A percentile compares a stretch with the other conserved stretches of the same genome.
Conservation (phyloP, 2,888 invertebrate species). For the Conops quadrifasciatus region DNA sequence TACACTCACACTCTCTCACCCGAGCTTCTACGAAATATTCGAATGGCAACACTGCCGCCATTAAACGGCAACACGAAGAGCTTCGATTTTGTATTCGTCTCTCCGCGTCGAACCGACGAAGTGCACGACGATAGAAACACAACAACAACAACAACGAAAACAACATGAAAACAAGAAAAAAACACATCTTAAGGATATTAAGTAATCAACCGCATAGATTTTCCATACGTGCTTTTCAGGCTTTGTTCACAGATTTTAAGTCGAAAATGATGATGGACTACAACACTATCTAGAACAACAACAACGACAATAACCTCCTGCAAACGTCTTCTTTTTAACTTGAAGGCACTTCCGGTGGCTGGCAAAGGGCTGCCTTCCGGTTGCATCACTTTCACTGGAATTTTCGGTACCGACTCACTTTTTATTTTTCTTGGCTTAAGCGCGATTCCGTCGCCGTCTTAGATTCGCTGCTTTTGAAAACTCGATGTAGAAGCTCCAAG, state of each 20-base stretch:
- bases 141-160: slow-evolving; percentile 38
- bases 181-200: slow-evolving; percentile 46
- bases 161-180: slow-evolving; percentile 32
- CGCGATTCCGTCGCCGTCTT: neutral
- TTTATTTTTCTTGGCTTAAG: neutral
- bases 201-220: slow-evolving; percentile 46
- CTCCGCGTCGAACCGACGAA: slow-evolving; percentile 19
- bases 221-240: slow-evolving; percentile 24
- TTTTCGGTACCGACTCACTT: slow-evolving; percentile 3
- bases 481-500: neutral
- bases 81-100: slow-evolving; percentile 14
- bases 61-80: slow-evolving; percentile 20
- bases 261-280: neutral
- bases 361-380: slow-evolving; percentile 3
- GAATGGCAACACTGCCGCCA: slow-evolving; percentile 29
- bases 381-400: slow-evolving; percentile 9
- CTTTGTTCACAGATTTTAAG: slow-evolving; percentile 25
- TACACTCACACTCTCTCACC: neutral
- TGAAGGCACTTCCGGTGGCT: neutral
- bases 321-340: neutral
- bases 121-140: slow-evolving; percentile 35
- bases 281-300: neutral
- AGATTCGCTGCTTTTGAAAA: too few species aligned
- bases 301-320: neutral
- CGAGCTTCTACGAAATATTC: neutral